Base-by-base conservation (phyloP, 2,797 vertebrate species). In the Sphenopsis melanotis region DNA sequence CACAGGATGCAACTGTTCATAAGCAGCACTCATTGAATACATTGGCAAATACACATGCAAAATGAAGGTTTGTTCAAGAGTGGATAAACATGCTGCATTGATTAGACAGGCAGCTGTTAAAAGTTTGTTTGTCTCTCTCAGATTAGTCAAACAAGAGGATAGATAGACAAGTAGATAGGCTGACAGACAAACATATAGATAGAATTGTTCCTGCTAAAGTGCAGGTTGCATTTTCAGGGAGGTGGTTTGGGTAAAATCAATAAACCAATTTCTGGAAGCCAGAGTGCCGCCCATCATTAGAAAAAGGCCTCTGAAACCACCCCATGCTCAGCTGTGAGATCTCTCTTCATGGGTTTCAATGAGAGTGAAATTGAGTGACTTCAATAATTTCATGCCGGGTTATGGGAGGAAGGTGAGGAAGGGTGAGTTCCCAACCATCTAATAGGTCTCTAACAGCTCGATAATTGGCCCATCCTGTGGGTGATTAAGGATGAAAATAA, bases 401-500 rank as follows among this genome's bases (percentile, higher is more conserved):
- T 97, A 93, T 53, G 82, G 92, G 89, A 96, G 89, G 90, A 93
- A 95, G 94, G 93, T 90, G 91, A 96, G 83, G 71, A 97, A 97
- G 88, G 89, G 93, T 95, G 94, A 97, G 96, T 93, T 97, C 90
- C 86, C 85, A 91, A 56, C 91, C 87, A 94, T 86, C 94, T 96
- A 97, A 97, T 97, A 95, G 92, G 93, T 94, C 95, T 97, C 96
- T 97, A 97, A 96, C 96, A 96, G 96, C 95, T 96, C 70, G 11
- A 96, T 97, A 97, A 97, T 97, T 97, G 97, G 93, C 82, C 96
- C 94, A 96, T 96, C 95, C 95, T 83, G 92, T 94, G 96, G 90
- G 95, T 95, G 95, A 97, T 97, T 97, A 97, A 96, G 94, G 93
- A 97, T 96, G 97, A 97, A 97, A 97, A 97, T 97, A 96, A 97